phyloP scores from a whole-genome alignment of 2,888 invertebrate species.

The Rotaria macrura region DNA sequence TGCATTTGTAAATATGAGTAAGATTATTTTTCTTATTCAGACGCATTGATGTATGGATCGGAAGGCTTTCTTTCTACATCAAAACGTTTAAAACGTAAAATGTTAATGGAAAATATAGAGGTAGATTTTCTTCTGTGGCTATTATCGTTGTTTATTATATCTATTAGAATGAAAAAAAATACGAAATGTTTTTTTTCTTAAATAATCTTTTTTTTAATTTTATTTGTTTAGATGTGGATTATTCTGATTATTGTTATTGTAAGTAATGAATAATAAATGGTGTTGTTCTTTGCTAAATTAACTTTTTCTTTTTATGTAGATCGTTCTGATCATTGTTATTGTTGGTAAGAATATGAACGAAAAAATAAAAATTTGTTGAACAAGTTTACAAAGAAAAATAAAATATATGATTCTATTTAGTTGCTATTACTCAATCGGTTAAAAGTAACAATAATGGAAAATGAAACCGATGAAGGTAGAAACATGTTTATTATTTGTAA shows the following conservation, averaged over 20 bases:
- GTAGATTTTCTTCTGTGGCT: not conserved
- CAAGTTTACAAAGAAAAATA: too few relatives aligned
- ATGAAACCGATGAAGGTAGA: too few relatives aligned
- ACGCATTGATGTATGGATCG: not conserved
- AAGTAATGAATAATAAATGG: not conserved
- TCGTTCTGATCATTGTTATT: not conserved
- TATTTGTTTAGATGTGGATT: not conserved
- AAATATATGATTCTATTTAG: not conserved
- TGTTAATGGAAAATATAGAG: not conserved
- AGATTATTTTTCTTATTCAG: not conserved
- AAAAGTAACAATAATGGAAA: not conserved
- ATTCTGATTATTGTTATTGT: slow-evolving; percentile 2
- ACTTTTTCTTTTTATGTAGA: not conserved
- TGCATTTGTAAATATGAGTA: not conserved
- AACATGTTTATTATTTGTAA: too few relatives aligned
- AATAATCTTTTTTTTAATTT: not conserved
- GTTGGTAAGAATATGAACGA: not conserved
- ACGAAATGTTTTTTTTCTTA: too few relatives aligned
- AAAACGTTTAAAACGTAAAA: not conserved
- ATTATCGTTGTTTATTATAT: not conserved
- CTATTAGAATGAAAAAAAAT: too few relatives aligned
- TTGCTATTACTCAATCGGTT: not conserved
- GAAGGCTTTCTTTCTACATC: not conserved
- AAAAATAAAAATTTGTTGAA: not conserved
- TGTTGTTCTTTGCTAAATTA: not conserved